Conservation (phyloP, 2,888 invertebrate species). For the Petrolisthes cinctipes region DNA sequence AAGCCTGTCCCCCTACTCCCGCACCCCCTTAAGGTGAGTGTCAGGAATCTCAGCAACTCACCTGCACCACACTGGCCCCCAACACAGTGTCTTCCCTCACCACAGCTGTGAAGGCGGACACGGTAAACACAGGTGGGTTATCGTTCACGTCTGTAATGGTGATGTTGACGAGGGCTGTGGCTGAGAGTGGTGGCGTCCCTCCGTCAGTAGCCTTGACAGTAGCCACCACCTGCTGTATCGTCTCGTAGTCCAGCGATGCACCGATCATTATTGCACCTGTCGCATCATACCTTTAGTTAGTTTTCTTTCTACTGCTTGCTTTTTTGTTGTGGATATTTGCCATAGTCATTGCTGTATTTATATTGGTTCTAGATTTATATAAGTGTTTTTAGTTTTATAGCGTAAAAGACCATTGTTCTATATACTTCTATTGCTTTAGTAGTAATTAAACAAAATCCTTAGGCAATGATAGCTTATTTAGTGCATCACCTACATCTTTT, state of each 20-base stretch:
- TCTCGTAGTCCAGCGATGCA: slow-evolving; percentile 89
- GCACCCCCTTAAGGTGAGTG: too few species aligned
- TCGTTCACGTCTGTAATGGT: slow-evolving; percentile 86
- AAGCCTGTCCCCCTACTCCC: too few species aligned
- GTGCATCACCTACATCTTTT: too few species aligned
- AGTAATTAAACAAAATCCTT: too few species aligned
- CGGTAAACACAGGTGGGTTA: slow-evolving; percentile 84
- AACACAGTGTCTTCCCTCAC: slow-evolving; percentile 50
- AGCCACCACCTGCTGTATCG: slow-evolving; percentile 81
- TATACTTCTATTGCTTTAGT: too few species aligned
- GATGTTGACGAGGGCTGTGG: slow-evolving; percentile 75
- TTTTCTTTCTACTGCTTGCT: too few species aligned
- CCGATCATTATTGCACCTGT: slow-evolving; percentile 75
- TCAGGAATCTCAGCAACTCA: neutral
- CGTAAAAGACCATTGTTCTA: too few species aligned
- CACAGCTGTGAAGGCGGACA: slow-evolving; percentile 70
- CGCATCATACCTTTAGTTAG: neutral
- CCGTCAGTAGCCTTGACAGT: slow-evolving; percentile 73
- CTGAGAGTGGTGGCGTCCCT: slow-evolving; percentile 65
- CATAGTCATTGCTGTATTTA: too few species aligned
- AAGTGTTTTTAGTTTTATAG: too few species aligned
- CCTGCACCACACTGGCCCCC: slow-evolving; percentile 40
- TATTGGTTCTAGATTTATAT: too few species aligned
- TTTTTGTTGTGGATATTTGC: too few species aligned
- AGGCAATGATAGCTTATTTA: too few species aligned